Base-by-base conservation (phyloP, 1,140 invertebrate genomes). In the Zaprionus camerounensis region DNA sequence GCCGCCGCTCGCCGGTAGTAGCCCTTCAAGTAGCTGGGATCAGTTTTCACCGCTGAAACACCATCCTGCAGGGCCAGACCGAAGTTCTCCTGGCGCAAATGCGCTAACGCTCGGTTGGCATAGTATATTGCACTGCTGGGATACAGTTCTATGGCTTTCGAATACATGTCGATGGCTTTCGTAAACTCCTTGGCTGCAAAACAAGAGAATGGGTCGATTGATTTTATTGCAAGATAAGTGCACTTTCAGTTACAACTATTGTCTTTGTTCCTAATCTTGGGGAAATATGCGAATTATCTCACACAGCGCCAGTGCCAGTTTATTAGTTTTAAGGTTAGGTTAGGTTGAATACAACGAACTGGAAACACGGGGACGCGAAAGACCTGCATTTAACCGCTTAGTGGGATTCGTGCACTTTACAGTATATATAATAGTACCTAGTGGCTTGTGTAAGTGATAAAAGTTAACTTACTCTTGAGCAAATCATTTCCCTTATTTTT, bases 1-100 rank as follows among this genome's bases (percentile, higher is more conserved):
- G 99, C 97, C 1, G 97, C 97, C 0, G 99, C 99, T 92, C 99
- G 94, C 91, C 99, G 96, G 93, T 99, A 99, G 85, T 97, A 97
- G 13, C 97, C 98, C 94, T 99, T 99, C 6, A 99, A 94, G 93
- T 99, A 99, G 44, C 94, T 95, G 78, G 95, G 96, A 93, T 99
- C 98, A 58, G 98, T 90, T 93, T 98, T 96, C 53, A 99, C 97
- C 2, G 99, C 97, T 93, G 96, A 97, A 1, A 97, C 95, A 7
- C 99, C 99, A 95, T 99, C 99, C 31, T 93, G 94, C 41, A 99
- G 93, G 0, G 98, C 98, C 93, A 97, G 98, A 28, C 98, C 98
- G 94, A 98, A 99, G 92, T 96, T 97, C 94, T 99, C 98, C 55
- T 95, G 96, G 82, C 96, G 97, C 44, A 99, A 93, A 93, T 99